Conservation (phyloP, 2,888 invertebrate genomes). For the Trachelus iudaicus region DNA sequence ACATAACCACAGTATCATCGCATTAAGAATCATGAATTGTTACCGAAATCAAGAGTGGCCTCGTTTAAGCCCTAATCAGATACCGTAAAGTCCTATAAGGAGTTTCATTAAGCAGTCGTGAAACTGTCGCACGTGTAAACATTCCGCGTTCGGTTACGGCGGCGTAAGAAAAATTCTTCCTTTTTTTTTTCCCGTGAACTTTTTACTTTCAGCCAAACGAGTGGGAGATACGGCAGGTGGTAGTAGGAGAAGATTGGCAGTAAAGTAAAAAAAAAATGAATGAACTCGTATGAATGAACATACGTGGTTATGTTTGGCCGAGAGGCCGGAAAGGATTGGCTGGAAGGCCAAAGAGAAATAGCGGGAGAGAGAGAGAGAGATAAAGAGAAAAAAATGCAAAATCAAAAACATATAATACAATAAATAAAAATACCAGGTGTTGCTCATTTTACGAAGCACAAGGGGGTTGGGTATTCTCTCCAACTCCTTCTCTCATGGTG, state of each 20-base stretch:
- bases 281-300: background rate
- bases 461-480: constrained; percentile 13
- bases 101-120: background rate
- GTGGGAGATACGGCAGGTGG: background rate
- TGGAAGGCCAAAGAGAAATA: constrained; percentile 34
- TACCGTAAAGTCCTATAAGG: background rate
- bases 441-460: constrained; percentile 26
- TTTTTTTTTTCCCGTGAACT: background rate
- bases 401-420: constrained; percentile 18
- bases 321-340: constrained; percentile 26
- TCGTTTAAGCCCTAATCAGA: background rate
- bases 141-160: too few relatives aligned
- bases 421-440: constrained; percentile 34
- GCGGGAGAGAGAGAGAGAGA: constrained; percentile 25
- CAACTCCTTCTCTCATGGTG: constrained; percentile 25
- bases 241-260: too few relatives aligned
- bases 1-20: background rate
- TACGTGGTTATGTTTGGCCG: constrained; percentile 37
- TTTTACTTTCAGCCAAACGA: background rate
- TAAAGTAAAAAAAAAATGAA: background rate
- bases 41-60: background rate
- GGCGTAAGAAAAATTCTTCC: background rate
- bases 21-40: background rate
- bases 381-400: constrained; percentile 30
- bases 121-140: background rate